Base-by-base conservation (phyloP, 2,797 vertebrate species). In the Rhinogobio ventralis region DNA sequence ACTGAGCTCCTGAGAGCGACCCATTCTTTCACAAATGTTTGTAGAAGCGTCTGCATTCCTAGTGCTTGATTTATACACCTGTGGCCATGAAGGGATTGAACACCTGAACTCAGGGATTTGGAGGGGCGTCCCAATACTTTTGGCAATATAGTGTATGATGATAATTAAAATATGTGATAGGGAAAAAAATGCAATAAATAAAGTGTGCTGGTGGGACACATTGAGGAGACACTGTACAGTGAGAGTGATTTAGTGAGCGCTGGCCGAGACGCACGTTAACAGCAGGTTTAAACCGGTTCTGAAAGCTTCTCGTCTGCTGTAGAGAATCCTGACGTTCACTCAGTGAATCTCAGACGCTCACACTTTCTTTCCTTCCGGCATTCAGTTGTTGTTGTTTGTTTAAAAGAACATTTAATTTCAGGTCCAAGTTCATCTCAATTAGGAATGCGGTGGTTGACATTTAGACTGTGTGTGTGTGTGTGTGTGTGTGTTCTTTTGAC, bases 401-500 rank as follows among this genome's bases (percentile, higher is more conserved):
- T 73, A 62, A 73, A 82, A 60, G 25, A 82, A 72, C 53, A 46
- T 45, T 57, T 81, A 30, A 60, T 73, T 82, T 82, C 42, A 74
- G 71, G 71, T 74, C 30, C 42, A 64, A 74, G 71, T 82, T 82
- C 23, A 66, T 62, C 57, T 82, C 20, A 82, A 64, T 82, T 74
- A 82, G 55, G 69, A 49, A 74, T 74, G 69, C 30, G 2, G 57
- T 75, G 49, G 28, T 49, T 82, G 71, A 82, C 71, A 82, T 74
- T 66, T 82, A 60, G 33, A 82, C 42, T 0, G n/a, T 49, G 45
- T 20, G 46, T 20, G 14, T 30, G 14, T 19, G 71, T 6, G 28
- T 23, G 30, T 55, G 46, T 14, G 5, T 23, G 46, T 14, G 10
- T 28, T 77, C 55, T 77, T 45, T 8, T 96, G 96, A 96, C 96